Base-by-base conservation (phyloP, 1,140 invertebrate species). In the Drosophila aff. region DNA sequence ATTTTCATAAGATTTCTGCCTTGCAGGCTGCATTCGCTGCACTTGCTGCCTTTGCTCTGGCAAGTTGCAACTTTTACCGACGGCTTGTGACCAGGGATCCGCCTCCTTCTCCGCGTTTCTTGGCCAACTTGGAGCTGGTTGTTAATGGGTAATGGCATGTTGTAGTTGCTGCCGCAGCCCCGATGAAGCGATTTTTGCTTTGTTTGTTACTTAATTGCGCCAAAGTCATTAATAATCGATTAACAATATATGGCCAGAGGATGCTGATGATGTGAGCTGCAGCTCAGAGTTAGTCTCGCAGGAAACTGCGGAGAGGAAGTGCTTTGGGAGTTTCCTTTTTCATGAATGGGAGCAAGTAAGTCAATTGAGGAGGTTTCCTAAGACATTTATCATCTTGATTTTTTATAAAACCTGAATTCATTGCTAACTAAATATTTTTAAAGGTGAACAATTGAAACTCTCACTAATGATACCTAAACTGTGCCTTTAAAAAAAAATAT, bases 191-290 rank as follows among this genome's bases (percentile, higher is more conserved):
- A 74, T 82, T 90, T 79, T 50, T 67, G 58, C 68, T 72, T 90
- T 89, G 72, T 77, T 87, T 83, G 76, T 89, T 85, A 79, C 85
- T 75, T 91, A 85, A 91, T 91, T 86, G 80, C 79, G 68, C 71
- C 83, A 91, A 79, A 91, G 87, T 82, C 87, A 84, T 91, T 87
- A 84, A 87, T 91, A 91, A 91, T 86, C 87, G 87, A 91, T 91
- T 91, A 91, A 72, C 74, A 59, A 77, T 69, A 57, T 65, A 69
- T 53, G 71, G 26, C 66, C 50, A 61, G 66, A 52, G 64, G 69
- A 82, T 63, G 63, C 72, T 44, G 50, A 26, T 38, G 33, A 40
- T 49, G 16, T 43, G 62, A 63, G 13, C 1, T 36, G 36, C 9
- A 53, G 13, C 33, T 16, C 23, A 16, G n/a, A 26, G 33, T 18